Evolutionary conservation across 2,888 invertebrate genomes (phyloP).

Genomic region (Eueremaeus valkanovi): DNA sequence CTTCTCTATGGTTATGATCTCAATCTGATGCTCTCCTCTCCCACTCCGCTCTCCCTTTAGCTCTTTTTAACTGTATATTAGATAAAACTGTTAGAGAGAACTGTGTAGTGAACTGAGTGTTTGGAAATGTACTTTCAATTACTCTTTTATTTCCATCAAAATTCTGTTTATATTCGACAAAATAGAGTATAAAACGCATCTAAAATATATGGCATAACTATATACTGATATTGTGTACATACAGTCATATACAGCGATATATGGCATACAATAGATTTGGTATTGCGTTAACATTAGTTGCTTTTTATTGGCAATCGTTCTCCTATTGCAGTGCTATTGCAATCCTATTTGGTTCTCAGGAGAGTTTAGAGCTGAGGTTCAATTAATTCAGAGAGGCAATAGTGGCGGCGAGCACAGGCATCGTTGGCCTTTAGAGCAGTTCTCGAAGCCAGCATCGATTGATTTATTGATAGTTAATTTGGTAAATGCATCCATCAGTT

Average conservation of each 20-base stretch:
- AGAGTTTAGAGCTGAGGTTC: conserved; percentile 40
- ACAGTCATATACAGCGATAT: no score
- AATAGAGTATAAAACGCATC: neutral
- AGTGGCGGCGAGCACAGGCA: conserved; percentile 36
- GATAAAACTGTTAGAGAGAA: conserved; percentile 6
- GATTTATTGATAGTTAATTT: conserved; percentile 48
- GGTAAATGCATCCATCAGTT: conserved; percentile 47
- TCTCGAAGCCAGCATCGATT: conserved; percentile 40
- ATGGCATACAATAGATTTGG: neutral
- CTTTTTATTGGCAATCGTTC: conserved; percentile 11
- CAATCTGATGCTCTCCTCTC: neutral
- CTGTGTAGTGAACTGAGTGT: neutral
- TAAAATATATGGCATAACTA: neutral
- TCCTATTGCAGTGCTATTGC: conserved; percentile 4
- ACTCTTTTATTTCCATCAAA: neutral
- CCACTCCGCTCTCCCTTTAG: neutral
- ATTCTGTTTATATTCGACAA: neutral
- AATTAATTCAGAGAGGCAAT: conserved; percentile 45
- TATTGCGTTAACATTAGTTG: conserved; percentile 6
- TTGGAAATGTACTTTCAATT: neutral
- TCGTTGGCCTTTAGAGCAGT: neutral
- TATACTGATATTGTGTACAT: neutral
- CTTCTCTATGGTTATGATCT: conserved; percentile 8
- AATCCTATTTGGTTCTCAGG: conserved; percentile 14
- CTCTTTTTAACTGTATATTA: conserved; percentile 13